phyloP scores from a whole-genome alignment of 2,888 invertebrate genomes.

The Diloba caeruleocephala region DNA sequence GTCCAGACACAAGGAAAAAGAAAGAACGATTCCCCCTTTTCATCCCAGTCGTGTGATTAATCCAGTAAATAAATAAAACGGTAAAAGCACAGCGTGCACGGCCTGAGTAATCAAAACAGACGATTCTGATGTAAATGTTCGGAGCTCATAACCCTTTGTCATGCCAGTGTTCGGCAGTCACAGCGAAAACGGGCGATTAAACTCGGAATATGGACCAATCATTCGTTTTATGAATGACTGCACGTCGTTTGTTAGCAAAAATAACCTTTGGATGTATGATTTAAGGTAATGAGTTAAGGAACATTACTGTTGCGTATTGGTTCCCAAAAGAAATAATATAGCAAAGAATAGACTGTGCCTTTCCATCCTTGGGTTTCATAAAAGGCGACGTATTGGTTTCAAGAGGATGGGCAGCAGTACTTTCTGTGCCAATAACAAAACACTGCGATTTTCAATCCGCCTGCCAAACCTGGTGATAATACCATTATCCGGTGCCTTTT shows the following conservation, averaged over 20 bases:
- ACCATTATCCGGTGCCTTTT: too few species aligned
- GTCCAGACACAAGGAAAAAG: too few species aligned
- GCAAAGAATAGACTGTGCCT: too few species aligned
- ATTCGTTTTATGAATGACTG: slow-evolving; percentile 34
- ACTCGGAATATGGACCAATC: slow-evolving; percentile 32
- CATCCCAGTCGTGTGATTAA: slow-evolving; percentile 28
- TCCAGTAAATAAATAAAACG: slow-evolving; percentile 43
- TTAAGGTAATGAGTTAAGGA: slow-evolving; percentile 5
- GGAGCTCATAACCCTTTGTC: slow-evolving; percentile 33
- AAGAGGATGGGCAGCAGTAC: too few species aligned
- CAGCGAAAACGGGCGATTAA: slow-evolving; percentile 38
- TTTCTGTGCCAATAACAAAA: too few species aligned
- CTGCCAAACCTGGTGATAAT: too few species aligned
- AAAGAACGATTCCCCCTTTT: slow-evolving; percentile 2
- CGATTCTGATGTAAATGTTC: slow-evolving; percentile 49
- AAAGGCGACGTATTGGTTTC: too few species aligned
- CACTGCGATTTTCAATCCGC: too few species aligned
- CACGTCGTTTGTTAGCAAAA: slow-evolving; percentile 19
- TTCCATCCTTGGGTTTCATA: too few species aligned
- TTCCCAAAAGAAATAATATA: too few species aligned
- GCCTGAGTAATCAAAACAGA: slow-evolving; percentile 36
- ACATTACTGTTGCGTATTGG: too few species aligned
- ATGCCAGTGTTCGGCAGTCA: slow-evolving; percentile 12
- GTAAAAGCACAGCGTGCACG: slow-evolving; percentile 24
- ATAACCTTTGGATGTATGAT: slow-evolving; percentile 11